A percentile compares a stretch with the other conserved stretches of the same genome.
Conservation (phyloP, 2,797 vertebrate genomes). For the Hypotaenidia okinawae region DNA sequence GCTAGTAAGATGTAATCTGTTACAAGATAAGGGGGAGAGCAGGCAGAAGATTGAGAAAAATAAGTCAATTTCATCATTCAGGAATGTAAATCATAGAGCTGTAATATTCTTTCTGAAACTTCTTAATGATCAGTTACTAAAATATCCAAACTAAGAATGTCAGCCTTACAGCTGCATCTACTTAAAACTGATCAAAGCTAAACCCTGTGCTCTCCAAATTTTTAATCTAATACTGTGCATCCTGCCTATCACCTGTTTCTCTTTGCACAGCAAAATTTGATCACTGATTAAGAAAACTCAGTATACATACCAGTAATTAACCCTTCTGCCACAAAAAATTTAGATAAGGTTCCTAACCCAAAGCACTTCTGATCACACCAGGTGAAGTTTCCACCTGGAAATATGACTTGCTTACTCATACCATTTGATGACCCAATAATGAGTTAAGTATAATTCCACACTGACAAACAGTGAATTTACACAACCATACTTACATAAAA, state of each 20-base stretch:
- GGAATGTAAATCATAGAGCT: slow-evolving; percentile 30
- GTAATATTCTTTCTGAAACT: slow-evolving; percentile 33
- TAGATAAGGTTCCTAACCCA: background rate
- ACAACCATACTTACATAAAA: background rate
- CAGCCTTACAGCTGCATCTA: slow-evolving; percentile 51
- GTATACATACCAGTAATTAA: background rate
- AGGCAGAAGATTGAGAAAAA: slow-evolving; percentile 26
- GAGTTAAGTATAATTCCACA: background rate
- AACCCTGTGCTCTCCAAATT: background rate
- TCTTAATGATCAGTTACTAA: slow-evolving; percentile 51
- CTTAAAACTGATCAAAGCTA: slow-evolving; percentile 6
- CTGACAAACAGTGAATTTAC: background rate
- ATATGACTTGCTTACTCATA: background rate
- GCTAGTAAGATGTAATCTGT: background rate
- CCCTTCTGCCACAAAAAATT: background rate
- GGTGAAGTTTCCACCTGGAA: background rate
- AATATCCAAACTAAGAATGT: slow-evolving; percentile 36
- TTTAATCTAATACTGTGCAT: background rate
- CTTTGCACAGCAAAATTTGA: background rate
- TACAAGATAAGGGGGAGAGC: background rate
- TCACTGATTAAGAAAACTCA: background rate
- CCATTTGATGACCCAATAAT: background rate
- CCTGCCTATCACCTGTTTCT: background rate
- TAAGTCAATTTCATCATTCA: slow-evolving; percentile 11
- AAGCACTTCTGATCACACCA: background rate